These are phyloP conservation scores for Martes flavigula DNA, from an alignment of 2,797 vertebrate species.

Conservation along the genomic window DNA sequence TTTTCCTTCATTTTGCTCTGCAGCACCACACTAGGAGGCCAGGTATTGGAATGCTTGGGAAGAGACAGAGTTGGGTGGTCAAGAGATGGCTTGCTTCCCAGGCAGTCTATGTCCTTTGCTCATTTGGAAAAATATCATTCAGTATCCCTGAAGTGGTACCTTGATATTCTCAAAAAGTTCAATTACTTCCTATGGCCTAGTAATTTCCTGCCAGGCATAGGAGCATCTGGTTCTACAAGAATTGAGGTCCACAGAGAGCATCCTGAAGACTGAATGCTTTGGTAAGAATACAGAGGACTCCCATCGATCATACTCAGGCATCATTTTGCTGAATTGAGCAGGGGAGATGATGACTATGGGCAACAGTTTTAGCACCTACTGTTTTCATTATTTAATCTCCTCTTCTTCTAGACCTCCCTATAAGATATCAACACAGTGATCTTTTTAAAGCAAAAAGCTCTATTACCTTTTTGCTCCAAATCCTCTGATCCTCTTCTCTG, in stretches of 20 bases:
- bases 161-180: conserved; percentile 60
- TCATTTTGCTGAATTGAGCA: conserved; percentile 45
- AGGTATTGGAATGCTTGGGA: background rate
- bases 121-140: conserved; percentile 33
- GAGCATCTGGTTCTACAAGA: conserved; percentile 23
- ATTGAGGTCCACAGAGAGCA: background rate
- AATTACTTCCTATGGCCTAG: conserved; percentile 53
- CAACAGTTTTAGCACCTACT: conserved; percentile 18
- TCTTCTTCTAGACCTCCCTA: background rate
- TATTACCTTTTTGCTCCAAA: conserved; percentile 17
- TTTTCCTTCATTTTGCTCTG: background rate
- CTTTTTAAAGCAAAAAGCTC: conserved; percentile 40
- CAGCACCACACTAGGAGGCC: background rate
- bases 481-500: background rate
- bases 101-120: conserved; percentile 48
- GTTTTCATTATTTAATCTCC: conserved; percentile 64
- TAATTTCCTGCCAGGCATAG: conserved; percentile 61
- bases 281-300: background rate
- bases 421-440: background rate
- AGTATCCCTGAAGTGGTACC: conserved; percentile 7
- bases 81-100: conserved; percentile 9
- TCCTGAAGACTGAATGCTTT: conserved; percentile 1
- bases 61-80: background rate
- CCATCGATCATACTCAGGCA: conserved; percentile 36
- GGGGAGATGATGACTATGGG: background rate